Base-by-base conservation (phyloP, 2,797 vertebrate species). In the Sternotherus odoratus region DNA sequence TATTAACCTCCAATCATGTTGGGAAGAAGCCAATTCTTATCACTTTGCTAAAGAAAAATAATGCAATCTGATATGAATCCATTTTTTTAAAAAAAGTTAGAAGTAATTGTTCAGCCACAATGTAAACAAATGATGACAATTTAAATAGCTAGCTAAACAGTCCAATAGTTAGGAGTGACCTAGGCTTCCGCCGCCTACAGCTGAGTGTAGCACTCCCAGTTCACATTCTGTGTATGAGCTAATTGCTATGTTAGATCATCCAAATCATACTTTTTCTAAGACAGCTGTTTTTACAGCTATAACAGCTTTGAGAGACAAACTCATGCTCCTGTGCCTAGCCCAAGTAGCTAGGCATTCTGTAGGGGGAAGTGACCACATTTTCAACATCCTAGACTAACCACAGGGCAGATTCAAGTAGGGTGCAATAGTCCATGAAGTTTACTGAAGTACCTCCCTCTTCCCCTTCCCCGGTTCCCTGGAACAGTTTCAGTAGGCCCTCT, bases 31-130 rank as follows among this genome's bases (percentile, higher is more conserved):
- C 1, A 28, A 83, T 85, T n/a, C 12, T 54, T 39, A 66, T 50
- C 72, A 82, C 39, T 63, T 88, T 94, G 86, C 39, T 56, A 85
- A 81, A 77, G 39, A 16, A n/a, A 79, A 89, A 57, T 57, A 89
- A 86, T 56, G 12, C 12, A 78, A 17, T 79, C 23, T 1, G 3
- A 30, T 63, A 88, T 28, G 56, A 53, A 17, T 83, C 0, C 0
- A 50, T 90, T n/a, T n/a, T n/a, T n/a, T 57, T 30, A 30, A 36
- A 85, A 88, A 86, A 90, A 30, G 23, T 79, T 79, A 66, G 53
- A 88, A 84, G 26, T 82, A 56, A 4, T 49, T 94, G 36, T 82
- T 83, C 86, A 49, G 87, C 75, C 60, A 16, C 63, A 49, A 1
- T 49, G 24, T 91, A 54, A 54, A 54, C 21, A 54, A 54, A 54